Evolutionary conservation across 2,797 vertebrate genomes (phyloP).

Genomic region (Denticeps clupeoides): DNA sequence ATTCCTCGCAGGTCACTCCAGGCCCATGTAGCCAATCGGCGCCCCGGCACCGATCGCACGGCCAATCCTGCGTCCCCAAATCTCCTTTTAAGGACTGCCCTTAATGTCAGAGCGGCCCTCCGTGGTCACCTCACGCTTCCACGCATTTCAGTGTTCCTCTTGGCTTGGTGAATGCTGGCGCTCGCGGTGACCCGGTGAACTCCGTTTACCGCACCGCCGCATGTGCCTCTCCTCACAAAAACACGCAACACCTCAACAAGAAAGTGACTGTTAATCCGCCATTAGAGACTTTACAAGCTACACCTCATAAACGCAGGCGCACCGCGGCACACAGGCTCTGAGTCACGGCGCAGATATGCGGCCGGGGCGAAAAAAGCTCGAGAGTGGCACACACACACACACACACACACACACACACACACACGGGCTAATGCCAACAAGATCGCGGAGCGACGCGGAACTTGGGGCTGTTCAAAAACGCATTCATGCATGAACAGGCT

Average conservation of each 20-base stretch:
- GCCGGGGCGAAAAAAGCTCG: slow-evolving; percentile 32
- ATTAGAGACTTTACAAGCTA: slow-evolving; percentile 56
- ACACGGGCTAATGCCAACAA: too few relatives aligned
- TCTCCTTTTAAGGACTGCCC: slow-evolving; percentile 88
- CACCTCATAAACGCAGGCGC: slow-evolving; percentile 60
- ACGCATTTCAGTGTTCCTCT: background rate
- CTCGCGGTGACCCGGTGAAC: too few relatives aligned
- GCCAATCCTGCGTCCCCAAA: slow-evolving; percentile 59
- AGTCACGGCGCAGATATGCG: slow-evolving; percentile 52
- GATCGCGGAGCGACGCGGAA: too few relatives aligned
- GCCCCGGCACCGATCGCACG: slow-evolving; percentile 31
- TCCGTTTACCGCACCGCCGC: too few relatives aligned
- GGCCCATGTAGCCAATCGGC: slow-evolving; percentile 52
- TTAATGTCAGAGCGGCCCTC: too few relatives aligned
- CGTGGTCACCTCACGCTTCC: background rate
- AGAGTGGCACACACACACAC: background rate
- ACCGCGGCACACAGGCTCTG: slow-evolving; percentile 49
- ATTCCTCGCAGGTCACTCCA: slow-evolving; percentile 69
- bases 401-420: too few relatives aligned
- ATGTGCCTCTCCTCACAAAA: slow-evolving; percentile 34
- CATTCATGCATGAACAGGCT: too few relatives aligned
- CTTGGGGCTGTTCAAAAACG: too few relatives aligned
- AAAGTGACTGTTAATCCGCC: slow-evolving; percentile 60
- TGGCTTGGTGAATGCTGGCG: too few relatives aligned
- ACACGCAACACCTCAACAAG: slow-evolving; percentile 52